These are phyloP conservation scores for Adelphocoris suturalis DNA, from an alignment of 2,888 invertebrate genomes.

Conservation along the genomic window DNA sequence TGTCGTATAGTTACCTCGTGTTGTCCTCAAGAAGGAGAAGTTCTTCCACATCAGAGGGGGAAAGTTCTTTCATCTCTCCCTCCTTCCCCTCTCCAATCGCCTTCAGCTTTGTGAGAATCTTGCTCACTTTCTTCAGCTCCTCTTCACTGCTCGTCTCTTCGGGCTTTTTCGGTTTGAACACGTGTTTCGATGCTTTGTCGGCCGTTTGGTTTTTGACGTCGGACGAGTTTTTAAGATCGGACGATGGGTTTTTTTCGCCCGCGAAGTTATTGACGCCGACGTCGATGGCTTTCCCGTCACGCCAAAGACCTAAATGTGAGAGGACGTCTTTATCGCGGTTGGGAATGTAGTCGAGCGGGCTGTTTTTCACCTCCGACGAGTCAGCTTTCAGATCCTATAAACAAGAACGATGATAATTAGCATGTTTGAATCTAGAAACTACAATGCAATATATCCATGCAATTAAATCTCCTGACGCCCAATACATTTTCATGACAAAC, in stretches of 20 bases:
- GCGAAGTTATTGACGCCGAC: constrained; percentile 22
- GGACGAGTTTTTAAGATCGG: neutral
- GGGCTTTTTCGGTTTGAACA: constrained; percentile 71
- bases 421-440: too few species aligned
- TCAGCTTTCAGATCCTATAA: constrained; percentile 47
- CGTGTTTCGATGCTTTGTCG: constrained; percentile 60
- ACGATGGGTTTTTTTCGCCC: neutral
- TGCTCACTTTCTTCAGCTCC: constrained; percentile 79
- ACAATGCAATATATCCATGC: too few species aligned
- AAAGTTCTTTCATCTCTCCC: constrained; percentile 79
- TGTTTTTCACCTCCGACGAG: constrained; percentile 59
- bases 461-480: too few species aligned
- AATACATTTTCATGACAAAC: too few species aligned
- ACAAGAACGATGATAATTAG: neutral
- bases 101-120: constrained; percentile 78
- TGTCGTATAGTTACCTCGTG: constrained; percentile 59
- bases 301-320: constrained; percentile 78
- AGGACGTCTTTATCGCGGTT: constrained; percentile 77
- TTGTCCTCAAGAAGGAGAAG: constrained; percentile 69
- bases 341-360: constrained; percentile 78
- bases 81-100: constrained; percentile 76
- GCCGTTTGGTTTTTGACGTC: neutral
- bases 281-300: constrained; percentile 73
- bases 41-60: constrained; percentile 77
- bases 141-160: constrained; percentile 77